Evolutionary conservation across 2,888 invertebrate genomes (phyloP).

Genomic region (Kuschelorhynchus macadamiae): DNA sequence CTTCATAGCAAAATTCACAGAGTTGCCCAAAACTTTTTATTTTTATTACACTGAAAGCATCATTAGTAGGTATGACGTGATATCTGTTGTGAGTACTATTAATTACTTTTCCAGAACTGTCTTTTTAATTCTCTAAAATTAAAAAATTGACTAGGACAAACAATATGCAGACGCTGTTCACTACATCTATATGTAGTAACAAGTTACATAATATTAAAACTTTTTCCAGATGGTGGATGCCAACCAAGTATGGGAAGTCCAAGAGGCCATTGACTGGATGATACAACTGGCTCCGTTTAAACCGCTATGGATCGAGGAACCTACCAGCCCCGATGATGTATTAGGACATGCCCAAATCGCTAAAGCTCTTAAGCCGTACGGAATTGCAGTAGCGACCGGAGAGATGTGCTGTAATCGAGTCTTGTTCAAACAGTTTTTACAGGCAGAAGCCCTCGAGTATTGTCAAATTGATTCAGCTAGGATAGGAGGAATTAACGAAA

Average conservation of each 20-base stretch:
- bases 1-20: too few species aligned
- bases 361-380: slow-evolving; percentile 79
- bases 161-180: too few species aligned
- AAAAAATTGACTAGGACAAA: too few species aligned
- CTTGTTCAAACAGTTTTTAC: slow-evolving; percentile 92
- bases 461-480: slow-evolving; percentile 94
- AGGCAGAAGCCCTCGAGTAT: slow-evolving; percentile 84
- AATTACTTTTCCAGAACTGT: too few species aligned
- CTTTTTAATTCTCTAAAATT: too few species aligned
- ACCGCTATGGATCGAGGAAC: slow-evolving; percentile 93
- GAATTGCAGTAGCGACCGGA: slow-evolving; percentile 91
- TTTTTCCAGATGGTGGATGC: slow-evolving; percentile 92
- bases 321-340: slow-evolving; percentile 92
- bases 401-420: slow-evolving; percentile 94
- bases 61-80: too few species aligned
- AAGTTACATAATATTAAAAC: too few species aligned
- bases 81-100: too few species aligned
- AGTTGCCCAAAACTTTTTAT: too few species aligned
- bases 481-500: slow-evolving; percentile 90
- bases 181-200: too few species aligned
- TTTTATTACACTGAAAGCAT: too few species aligned
- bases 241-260: slow-evolving; percentile 91
- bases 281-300: slow-evolving; percentile 80
- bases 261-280: slow-evolving; percentile 90
- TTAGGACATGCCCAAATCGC: slow-evolving; percentile 88